A percentile compares a stretch with the other conserved stretches of the same genome.
These are phyloP conservation scores for Lucilia cuprina DNA, from an alignment of 1,140 invertebrate species.

Conservation along the genomic window DNA sequence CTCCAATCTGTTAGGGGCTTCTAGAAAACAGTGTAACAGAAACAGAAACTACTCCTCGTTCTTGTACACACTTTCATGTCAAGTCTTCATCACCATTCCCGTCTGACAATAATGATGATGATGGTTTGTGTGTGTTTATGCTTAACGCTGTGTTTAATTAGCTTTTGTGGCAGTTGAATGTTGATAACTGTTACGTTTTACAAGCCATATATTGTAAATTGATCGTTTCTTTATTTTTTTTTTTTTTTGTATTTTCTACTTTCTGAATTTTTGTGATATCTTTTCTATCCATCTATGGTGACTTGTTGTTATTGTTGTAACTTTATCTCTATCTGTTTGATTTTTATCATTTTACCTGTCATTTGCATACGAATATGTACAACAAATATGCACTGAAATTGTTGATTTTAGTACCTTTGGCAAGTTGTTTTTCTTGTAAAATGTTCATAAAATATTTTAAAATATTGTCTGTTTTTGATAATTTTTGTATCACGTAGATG, in stretches of 20 bases:
- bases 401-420: not conserved
- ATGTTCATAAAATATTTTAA: not conserved
- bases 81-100: not conserved
- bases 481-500: too few relatives aligned
- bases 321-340: not conserved
- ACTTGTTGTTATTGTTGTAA: not conserved
- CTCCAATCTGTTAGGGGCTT: not conserved
- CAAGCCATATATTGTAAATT: constrained; percentile 2
- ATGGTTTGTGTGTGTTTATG: not conserved
- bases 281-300: not conserved
- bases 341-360: not conserved
- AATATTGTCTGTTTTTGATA: not conserved
- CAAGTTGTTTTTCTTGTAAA: not conserved
- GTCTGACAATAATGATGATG: not conserved
- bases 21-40: not conserved
- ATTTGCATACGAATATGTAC: not conserved
- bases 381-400: not conserved
- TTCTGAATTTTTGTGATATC: not conserved
- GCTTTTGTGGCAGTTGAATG: constrained; percentile 11
- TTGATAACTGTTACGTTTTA: constrained; percentile 17
- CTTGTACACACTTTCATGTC: not conserved
- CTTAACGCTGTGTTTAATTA: constrained; percentile 7
- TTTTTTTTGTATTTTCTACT: too few relatives aligned
- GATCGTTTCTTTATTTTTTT: not conserved
- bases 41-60: not conserved